Evolutionary conservation across 2,113 vertebrate species (phyloP), one percentile per base, ranked within the genome.

Genomic region (Emydura subglobosa): DNA sequence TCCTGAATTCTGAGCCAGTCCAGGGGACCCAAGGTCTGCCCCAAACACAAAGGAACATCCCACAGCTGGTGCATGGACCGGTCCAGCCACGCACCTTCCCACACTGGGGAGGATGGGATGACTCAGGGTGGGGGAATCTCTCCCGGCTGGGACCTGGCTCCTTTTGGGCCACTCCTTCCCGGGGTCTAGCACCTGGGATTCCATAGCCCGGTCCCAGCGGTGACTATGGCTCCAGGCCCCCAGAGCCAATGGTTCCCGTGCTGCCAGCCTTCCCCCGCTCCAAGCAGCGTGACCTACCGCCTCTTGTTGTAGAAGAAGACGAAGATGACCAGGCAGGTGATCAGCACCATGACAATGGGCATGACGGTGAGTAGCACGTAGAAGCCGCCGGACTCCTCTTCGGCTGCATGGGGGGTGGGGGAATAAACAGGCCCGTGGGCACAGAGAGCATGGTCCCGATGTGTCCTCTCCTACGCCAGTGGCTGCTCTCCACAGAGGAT

Each of bases 301-400:
- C 97, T 98, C 93, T 94, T 98, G 86, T 98, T 94, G 81, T 98
- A 98, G 96, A 98, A 96, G 97, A 98, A 98, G 50, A 98, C 92
- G 0, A 98, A 97, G 88, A 89, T 11, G 0, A 96, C 98, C 1
- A 98, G 97, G 74, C 96, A 97, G 68, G 98, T 91, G 89, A 98
- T 91, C 84, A 98, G 91, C 85, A 98, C 93, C 97, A 98, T 97
- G 83, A 97, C 96, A 68, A 98, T 97, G 0, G 98, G 98, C 1
- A 97, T 97, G 91, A 98, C 96, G 0, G 98, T 98, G 87, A 98
- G 96, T 31, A 98, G 96, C 59, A 98, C 6, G 0, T 97, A 96
- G 90, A 98, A 93, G n/a, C 97, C 97, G 17, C 98, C 88, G 0
- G 98, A 93, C 6, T 98, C 98, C 47, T 98, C 98, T 90, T 98